Percentiles rank a stretch among this genome's conserved stretches.
phyloP scores from a whole-genome alignment of 1,140 invertebrate species.

The Meteorus sp. region DNA sequence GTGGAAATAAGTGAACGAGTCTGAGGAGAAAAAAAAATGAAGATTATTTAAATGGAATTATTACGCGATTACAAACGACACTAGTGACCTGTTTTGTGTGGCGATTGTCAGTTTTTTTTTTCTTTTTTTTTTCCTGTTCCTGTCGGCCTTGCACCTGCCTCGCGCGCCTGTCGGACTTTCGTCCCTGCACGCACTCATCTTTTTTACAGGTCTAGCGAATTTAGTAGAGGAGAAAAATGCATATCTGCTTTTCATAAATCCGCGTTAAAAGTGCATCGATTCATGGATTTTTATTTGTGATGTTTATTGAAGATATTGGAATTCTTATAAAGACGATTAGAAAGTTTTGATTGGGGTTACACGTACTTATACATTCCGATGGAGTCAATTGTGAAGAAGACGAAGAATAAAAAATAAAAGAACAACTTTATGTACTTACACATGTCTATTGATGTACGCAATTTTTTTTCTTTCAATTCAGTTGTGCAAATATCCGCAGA shows the following conservation, averaged over 20 bases:
- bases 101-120: neutral
- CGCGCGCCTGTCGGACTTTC: no score
- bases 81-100: slow-evolving; percentile 9
- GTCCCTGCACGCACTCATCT: neutral
- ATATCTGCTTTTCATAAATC: no score
- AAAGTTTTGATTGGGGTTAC: slow-evolving; percentile 23
- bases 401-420: no score
- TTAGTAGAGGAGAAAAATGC: no score
- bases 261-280: no score
- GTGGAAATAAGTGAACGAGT: neutral
- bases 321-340: slow-evolving; percentile 21
- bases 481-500: neutral
- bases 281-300: neutral
- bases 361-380: slow-evolving; percentile 17
- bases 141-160: slow-evolving; percentile 2
- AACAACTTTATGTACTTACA: no score
- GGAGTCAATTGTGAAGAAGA: neutral
- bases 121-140: neutral
- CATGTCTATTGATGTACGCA: no score
- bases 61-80: neutral
- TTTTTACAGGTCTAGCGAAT: neutral
- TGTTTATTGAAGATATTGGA: neutral
- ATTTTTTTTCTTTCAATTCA: neutral
- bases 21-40: neutral
- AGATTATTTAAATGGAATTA: neutral